Evolutionary conservation across 2,888 invertebrate species (phyloP).

Genomic region (Dolichomitus sp.): DNA sequence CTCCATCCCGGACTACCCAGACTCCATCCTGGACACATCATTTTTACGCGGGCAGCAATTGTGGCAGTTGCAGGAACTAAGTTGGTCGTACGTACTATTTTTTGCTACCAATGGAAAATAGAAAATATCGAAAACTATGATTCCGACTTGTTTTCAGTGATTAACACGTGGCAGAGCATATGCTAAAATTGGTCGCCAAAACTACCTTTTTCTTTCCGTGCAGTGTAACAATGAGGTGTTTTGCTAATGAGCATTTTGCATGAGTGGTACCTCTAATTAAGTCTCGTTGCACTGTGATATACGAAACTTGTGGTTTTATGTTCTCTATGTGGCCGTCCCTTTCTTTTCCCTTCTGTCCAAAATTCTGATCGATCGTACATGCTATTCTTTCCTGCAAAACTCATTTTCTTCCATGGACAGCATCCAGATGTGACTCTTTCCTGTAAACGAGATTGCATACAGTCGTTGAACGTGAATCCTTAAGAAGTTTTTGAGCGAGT

Average conservation of each 20-base stretch:
- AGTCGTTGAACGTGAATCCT: constrained; percentile 19
- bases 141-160: too few species aligned
- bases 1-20: too few species aligned
- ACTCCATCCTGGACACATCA: too few species aligned
- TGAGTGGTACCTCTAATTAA: constrained; percentile 2
- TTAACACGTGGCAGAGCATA: too few species aligned
- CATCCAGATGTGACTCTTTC: not conserved
- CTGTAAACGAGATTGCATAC: constrained; percentile 5
- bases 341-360: not conserved
- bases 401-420: not conserved
- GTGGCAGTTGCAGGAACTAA: too few species aligned
- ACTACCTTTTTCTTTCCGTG: too few species aligned
- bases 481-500: constrained; percentile 22
- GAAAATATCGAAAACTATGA: too few species aligned
- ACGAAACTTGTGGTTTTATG: not conserved
- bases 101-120: too few species aligned
- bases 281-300: not conserved
- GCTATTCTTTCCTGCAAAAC: not conserved
- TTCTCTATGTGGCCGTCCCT: too few species aligned
- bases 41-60: too few species aligned
- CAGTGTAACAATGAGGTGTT: not conserved
- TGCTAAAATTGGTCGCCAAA: too few species aligned
- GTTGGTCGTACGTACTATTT: too few species aligned
- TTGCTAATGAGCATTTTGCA: not conserved
- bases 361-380: constrained; percentile 25